A percentile compares a stretch with the other conserved stretches of the same genome.
Evolutionary conservation across 2,797 vertebrate species (phyloP).

Genomic region (Enteromius mattozi): DNA sequence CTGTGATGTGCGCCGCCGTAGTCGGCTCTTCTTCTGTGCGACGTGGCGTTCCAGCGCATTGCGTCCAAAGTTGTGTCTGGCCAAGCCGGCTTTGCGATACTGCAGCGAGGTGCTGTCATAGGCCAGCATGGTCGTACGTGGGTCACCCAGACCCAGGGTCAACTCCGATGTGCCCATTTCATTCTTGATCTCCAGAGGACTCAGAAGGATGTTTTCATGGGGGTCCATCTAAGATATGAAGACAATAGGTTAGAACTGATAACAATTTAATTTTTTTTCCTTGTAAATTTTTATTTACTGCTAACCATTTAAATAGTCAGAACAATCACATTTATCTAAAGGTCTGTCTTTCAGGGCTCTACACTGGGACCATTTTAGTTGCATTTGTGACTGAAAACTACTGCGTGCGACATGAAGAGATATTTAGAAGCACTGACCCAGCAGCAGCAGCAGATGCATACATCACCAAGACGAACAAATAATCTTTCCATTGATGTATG

Average conservation of each 20-base stretch:
- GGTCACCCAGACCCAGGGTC: conserved; percentile 91
- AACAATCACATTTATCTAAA: background rate
- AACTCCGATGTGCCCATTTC: conserved; percentile 95
- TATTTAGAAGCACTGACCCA: no score
- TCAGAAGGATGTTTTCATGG: conserved; percentile 96
- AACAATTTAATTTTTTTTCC: no score
- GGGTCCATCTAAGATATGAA: conserved; percentile 88
- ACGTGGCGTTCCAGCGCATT: conserved; percentile 92
- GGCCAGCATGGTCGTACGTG: conserved; percentile 92
- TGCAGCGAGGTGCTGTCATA: conserved; percentile 94
- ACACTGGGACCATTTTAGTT: background rate
- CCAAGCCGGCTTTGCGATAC: conserved; percentile 92
- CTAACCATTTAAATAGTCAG: background rate
- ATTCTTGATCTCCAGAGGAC: conserved; percentile 96
- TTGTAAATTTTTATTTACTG: background rate
- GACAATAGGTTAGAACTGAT: conserved; percentile 19
- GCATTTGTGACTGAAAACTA: no score
- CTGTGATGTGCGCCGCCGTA: conserved; percentile 93
- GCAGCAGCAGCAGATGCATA: background rate
- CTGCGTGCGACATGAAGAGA: no score
- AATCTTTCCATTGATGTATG: no score
- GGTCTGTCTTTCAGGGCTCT: background rate
- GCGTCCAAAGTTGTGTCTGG: conserved; percentile 91
- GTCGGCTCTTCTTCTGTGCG: conserved; percentile 93
- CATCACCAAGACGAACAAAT: no score